Evolutionary conservation across 2,113 vertebrate species (phyloP).

Genomic region (Pelmatolapia mariae): DNA sequence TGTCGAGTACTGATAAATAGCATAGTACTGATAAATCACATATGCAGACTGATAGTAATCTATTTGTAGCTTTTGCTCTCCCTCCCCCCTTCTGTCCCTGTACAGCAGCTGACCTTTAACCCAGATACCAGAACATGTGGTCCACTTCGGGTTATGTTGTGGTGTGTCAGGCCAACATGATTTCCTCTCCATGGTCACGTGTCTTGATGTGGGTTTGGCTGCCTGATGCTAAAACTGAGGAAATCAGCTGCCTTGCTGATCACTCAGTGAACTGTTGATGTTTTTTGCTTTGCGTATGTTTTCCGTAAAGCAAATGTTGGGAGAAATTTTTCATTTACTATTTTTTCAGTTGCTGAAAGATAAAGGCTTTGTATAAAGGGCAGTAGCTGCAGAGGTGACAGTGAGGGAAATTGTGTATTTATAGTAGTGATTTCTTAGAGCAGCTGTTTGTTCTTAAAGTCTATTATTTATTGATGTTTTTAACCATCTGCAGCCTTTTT

Average conservation of each 20-base stretch:
- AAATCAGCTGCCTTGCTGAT: not conserved
- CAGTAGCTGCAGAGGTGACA: not conserved
- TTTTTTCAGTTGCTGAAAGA: not conserved
- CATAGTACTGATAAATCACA: not conserved
- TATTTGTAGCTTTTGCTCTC: not conserved
- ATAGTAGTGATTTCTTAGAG: not conserved
- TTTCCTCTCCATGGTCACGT: slow-evolving; percentile 6
- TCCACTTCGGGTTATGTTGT: slow-evolving; percentile 8
- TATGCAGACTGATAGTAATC: not conserved
- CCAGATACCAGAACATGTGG: slow-evolving; percentile 24
- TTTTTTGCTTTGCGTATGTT: not conserved
- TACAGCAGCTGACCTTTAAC: slow-evolving; percentile 35
- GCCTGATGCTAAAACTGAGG: not conserved
- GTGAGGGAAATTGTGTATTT: not conserved
- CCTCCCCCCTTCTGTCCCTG: not conserved
- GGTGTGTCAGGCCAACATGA: slow-evolving; percentile 9
- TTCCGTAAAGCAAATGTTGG: not conserved
- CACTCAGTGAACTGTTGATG: not conserved
- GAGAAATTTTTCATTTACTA: not conserved
- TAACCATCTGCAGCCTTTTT: not conserved
- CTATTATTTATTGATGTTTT: not conserved
- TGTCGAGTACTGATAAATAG: not conserved
- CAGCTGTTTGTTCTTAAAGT: not conserved
- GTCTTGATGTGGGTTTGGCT: not conserved
- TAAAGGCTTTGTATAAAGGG: not conserved